Base-by-base conservation (phyloP, 1,140 invertebrate genomes). In the Lamellibrachia luymesi region DNA sequence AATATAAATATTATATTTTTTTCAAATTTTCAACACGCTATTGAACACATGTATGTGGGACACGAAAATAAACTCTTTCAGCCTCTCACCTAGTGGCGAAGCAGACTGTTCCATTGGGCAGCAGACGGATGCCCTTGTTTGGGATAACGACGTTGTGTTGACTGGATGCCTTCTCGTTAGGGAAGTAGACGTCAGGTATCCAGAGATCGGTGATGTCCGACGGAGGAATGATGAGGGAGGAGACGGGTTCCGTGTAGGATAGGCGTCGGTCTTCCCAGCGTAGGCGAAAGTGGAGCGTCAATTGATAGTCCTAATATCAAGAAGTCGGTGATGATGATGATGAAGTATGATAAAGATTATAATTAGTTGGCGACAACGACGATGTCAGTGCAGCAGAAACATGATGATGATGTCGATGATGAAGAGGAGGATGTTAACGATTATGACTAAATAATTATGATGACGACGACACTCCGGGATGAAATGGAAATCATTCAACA, bases 31-130 rank as follows among this genome's bases (percentile, higher is more conserved):
- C 38, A 38, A 38, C 38, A 38, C 38, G 38, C 38, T 1, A 1
- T 38, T 38, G 38, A 38, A 38, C 38, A 38, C 38, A 38, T 38
- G 38, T 38, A 38, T 38, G 38, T 38, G 38, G 38, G 38, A 38
- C 38, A 38, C 38, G 38, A 38, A 38, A 97, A 96, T 90, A 97
- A 97, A 92, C 97, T 95, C 17, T 22, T 90, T 90, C 38, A 38
- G 38, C 64, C 2, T 80, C 64, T 80, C 64, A 80, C 64, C 64
- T 2, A 2, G 92, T 92, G 1, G 56, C 0, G 22, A 52, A 92
- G 22, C 92, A 38, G 92, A 92, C 2, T 10, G 92, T 92, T 51
- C 92, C 92, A 25, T 92, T 92, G 5, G 92, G 92, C 51, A 52
- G 27, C 51, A 92, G 51, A 50, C 92, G 92, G n/a, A 92, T 92